Evolutionary conservation across 2,113 vertebrate genomes (phyloP).

Genomic region (Morone saxatilis): DNA sequence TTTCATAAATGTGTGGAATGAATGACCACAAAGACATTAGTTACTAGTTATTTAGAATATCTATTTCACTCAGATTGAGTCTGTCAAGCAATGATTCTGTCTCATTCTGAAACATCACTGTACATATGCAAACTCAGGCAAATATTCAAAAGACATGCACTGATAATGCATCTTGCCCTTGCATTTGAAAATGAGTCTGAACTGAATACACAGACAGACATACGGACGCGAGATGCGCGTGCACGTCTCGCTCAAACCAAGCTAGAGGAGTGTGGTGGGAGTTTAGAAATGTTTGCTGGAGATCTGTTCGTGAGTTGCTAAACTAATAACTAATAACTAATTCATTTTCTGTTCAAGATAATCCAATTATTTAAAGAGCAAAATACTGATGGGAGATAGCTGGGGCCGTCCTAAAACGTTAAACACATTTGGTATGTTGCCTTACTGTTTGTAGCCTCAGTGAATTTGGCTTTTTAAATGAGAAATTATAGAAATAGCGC

Average conservation of each 20-base stretch:
- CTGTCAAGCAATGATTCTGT: neutral
- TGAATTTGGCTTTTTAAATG: neutral
- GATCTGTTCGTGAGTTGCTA: neutral
- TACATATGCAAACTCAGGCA: neutral
- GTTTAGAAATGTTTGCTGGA: neutral
- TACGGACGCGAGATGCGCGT: neutral
- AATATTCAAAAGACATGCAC: neutral
- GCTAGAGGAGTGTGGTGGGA: neutral
- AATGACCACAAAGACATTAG: slow-evolving; percentile 20
- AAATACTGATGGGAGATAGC: neutral
- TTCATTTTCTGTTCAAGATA: neutral
- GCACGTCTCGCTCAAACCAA: slow-evolving; percentile 8
- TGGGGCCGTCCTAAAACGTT: neutral
- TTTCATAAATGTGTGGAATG: neutral
- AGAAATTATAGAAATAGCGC: neutral
- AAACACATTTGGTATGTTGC: neutral
- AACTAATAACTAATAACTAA: neutral
- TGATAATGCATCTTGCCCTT: slow-evolving; percentile 47
- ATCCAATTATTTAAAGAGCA: neutral
- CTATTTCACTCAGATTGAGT: slow-evolving; percentile 24
- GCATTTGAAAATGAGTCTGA: slow-evolving; percentile 71
- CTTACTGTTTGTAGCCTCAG: neutral
- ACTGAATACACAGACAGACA: slow-evolving; percentile 10
- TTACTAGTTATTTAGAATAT: neutral
- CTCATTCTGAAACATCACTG: neutral